Percentiles rank a stretch among this genome's conserved stretches.
phyloP scores from a whole-genome alignment of 2,888 invertebrate species.

The Lasioglossum malachurum region DNA sequence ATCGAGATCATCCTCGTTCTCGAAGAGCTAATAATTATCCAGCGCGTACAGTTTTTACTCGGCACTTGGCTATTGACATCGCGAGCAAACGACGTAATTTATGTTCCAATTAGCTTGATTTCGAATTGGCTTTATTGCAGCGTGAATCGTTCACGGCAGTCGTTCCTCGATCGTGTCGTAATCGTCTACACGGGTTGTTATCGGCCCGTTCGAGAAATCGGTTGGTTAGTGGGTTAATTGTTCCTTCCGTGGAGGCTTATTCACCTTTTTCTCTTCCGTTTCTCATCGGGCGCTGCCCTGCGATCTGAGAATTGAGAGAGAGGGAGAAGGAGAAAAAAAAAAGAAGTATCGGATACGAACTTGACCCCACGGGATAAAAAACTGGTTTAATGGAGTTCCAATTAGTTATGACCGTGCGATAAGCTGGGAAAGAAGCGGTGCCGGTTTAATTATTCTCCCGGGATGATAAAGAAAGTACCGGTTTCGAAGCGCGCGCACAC shows the following conservation, averaged over 20 bases:
- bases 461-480: slow-evolving; percentile 55
- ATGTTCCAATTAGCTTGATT: too few species aligned
- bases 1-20: too few species aligned
- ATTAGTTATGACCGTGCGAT: slow-evolving; percentile 46
- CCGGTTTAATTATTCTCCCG: slow-evolving; percentile 51
- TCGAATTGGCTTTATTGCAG: too few species aligned
- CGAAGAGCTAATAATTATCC: too few species aligned
- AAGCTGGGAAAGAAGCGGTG: slow-evolving; percentile 45
- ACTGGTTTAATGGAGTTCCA: slow-evolving; percentile 32
- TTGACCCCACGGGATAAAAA: background rate
- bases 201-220: background rate
- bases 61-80: too few species aligned
- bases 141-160: too few species aligned
- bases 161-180: background rate
- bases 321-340: background rate
- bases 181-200: background rate
- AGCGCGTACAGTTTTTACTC: too few species aligned
- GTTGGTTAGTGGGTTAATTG: background rate
- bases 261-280: background rate
- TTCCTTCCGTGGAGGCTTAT: background rate
- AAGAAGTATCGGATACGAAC: background rate
- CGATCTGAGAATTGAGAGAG: background rate
- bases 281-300: background rate
- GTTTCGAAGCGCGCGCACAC: slow-evolving; percentile 32
- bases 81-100: too few species aligned